Base-by-base conservation (phyloP, 2,113 vertebrate species). In the Pseudorasbora parva region DNA sequence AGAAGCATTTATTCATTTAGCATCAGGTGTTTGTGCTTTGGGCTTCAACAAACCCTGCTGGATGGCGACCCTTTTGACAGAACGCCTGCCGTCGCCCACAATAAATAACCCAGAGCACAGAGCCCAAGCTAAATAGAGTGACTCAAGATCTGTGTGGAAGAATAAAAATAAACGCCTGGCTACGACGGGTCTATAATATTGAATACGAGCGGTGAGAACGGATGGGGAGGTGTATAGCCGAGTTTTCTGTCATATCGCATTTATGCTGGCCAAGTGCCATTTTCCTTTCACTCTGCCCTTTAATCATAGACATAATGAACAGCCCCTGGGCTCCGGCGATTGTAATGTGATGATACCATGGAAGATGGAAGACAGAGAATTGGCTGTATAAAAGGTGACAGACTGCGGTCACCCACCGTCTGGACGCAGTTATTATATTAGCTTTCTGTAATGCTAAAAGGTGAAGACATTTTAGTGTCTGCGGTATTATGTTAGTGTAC, bases 251-350 rank as follows among this genome's bases (percentile, higher is more conserved):
- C 88, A 69, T 86, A 87, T 89, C 85, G 78, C 86, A 83, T 91
- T 87, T 86, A 86, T 87, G 78, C 86, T 91, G 92, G 93, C 90
- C 88, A 86, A 84, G 86, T 88, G 90, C 93, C 92, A 91, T 89
- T 84, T 91, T 90, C 90, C 91, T 92, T 90, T 92, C 91, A 92
- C 33, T 87, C 84, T 86, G 71, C 87, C 81, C 82, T 88, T 89
- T 91, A 92, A 92, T 92, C 90, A 92, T 88, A 91, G 86, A 82
- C 89, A 86, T 92, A 91, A 92, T 92, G 91, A 91, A 92, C 90
- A 91, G 90, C 90, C 79, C 60, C 80, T 37, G 87, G 86, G 83
- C 82, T 76, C 78, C 27, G 86, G 82, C 78, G 64, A 86, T 89
- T 88, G 82, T 89, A 57, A 85, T 27, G 77, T 87, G 76, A 79